A percentile compares a stretch with the other conserved stretches of the same genome.
These are phyloP conservation scores for pig (Sus scrofa) DNA, from an alignment of 2,113 vertebrate genomes.

Conservation along the genomic window T2T-Sscrofa CM000830.6:80647001-80647500, in stretches of 20 bases:
- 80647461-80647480: neutral
- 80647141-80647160: neutral
- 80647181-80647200: neutral
- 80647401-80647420: neutral
- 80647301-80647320: no score
- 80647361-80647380: neutral
- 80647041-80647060: neutral
- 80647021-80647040: neutral
- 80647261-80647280: no score
- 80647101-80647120: neutral
- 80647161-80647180: neutral
- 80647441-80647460: neutral
- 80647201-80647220: neutral
- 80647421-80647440: neutral
- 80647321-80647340: neutral
- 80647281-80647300: no score
- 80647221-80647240: no score
- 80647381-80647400: neutral
- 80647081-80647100: neutral
- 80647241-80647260: no score
- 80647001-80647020: neutral
- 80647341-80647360: neutral
- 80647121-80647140: neutral
- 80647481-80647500: neutral
- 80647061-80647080: neutral